These are phyloP conservation scores for Nomada goodeniana DNA, from an alignment of 2,888 invertebrate species.

Conservation along the genomic window DNA sequence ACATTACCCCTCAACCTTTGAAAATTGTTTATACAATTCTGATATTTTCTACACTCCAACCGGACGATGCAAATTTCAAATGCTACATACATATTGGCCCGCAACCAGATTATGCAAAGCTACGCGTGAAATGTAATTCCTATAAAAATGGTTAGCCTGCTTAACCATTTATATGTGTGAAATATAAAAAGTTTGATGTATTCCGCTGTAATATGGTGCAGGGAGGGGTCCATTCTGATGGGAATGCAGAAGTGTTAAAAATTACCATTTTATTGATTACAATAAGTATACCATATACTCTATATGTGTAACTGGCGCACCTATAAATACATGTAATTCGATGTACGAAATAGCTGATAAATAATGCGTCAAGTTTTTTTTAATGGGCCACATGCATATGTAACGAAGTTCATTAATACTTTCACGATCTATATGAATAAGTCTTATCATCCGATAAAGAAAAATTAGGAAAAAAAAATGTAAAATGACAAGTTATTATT, in stretches of 20 bases:
- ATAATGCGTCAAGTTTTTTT: slow-evolving; percentile 7
- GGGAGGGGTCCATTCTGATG: slow-evolving; percentile 72
- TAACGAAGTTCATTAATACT: slow-evolving; percentile 12
- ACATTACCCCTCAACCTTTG: neutral
- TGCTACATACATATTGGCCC: neutral
- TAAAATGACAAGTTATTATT: neutral
- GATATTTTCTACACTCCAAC: slow-evolving; percentile 7
- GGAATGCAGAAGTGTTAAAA: slow-evolving; percentile 81
- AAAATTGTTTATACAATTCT: slow-evolving; percentile 2
- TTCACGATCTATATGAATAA: neutral
- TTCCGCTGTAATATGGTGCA: neutral
- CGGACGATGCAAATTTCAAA: slow-evolving; percentile 15
- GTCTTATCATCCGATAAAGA: slow-evolving; percentile 2
- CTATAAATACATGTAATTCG: slow-evolving; percentile 63
- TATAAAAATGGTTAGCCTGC: neutral
- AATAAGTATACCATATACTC: slow-evolving; percentile 66
- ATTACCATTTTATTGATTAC: slow-evolving; percentile 84
- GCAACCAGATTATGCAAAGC: neutral
- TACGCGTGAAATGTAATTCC: neutral
- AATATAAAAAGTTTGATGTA: no score
- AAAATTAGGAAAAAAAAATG: neutral
- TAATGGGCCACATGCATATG: neutral
- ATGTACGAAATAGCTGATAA: slow-evolving; percentile 32
- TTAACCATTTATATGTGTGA: neutral
- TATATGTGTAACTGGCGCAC: slow-evolving; percentile 50